Base-by-base conservation (phyloP, 2,113 vertebrate species). In the Platichthys flesus region DNA sequence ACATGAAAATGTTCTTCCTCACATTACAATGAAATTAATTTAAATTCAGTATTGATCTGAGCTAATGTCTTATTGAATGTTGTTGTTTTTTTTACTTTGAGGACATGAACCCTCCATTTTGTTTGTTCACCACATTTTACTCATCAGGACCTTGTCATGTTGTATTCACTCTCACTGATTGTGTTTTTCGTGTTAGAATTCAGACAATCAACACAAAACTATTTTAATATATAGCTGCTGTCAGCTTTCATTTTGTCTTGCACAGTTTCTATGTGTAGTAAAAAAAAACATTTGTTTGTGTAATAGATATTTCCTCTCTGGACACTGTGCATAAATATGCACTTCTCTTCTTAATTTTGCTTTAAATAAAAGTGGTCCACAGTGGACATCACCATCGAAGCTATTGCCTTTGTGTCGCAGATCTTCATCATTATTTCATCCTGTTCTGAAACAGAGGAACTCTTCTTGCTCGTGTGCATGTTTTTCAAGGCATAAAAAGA, bases 311-410 rank as follows among this genome's bases (percentile, higher is more conserved):
- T 64, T 51, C 71, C 23, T 60, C 28, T 31, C 55, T 55, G 28
- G 21, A 57, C 5, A 40, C 18, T 51, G 1, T 52, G 28, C 59
- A 20, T 13, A 45, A 62, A 74, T 7, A 40, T 28, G 54, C 37
- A 70, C 10, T 37, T 76, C 45, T 71, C 45, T 47, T 23, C 52
- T 69, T 23, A 20, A 54, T 54, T 40, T 61, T 13, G 57, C 49
- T 67, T 77, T n/a, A 63, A 81, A 77, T 74, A 76, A 80, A 84
- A 72, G 5, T 18, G 37, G 65, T 78, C 49, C 78, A 45, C 57
- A 61, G 5, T 67, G 60, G 67, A 37, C 2, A 23, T 28, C 7
- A 51, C 14, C n/a, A 51, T 20, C 47, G 16, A 5, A 28, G 20
- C 16, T 9, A 28, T 64, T 26, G 40, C 5, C 20, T 54, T 3